Percentiles rank a stretch among this genome's conserved stretches.
Conservation (phyloP, 2,888 invertebrate genomes). For the Chrysina gloriosa region DNA sequence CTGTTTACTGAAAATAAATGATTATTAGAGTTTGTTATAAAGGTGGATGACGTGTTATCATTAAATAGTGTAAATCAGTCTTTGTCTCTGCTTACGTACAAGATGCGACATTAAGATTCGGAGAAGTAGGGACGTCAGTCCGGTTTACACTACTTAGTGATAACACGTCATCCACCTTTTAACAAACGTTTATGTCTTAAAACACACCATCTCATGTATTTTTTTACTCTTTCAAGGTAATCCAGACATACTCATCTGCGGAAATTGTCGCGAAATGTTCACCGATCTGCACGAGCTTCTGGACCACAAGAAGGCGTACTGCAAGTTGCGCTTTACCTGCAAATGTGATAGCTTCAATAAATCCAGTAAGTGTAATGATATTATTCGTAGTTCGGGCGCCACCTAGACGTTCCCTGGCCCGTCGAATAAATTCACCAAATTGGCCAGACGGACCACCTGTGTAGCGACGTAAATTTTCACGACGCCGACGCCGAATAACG, state of each 20-base stretch:
- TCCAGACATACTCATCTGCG: slow-evolving; percentile 81
- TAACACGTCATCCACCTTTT: too few species aligned
- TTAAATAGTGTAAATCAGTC: too few species aligned
- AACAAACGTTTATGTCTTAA: too few species aligned
- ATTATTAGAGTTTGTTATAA: too few species aligned
- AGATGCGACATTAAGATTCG: too few species aligned
- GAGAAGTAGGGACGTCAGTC: too few species aligned
- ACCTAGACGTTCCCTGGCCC: slow-evolving; percentile 3
- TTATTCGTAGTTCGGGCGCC: slow-evolving; percentile 17
- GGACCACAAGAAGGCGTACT: slow-evolving; percentile 79
- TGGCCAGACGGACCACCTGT: slow-evolving; percentile 53
- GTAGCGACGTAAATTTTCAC: slow-evolving; percentile 56
- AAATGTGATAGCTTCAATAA: slow-evolving; percentile 73
- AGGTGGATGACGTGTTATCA: too few species aligned
- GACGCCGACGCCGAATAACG: slow-evolving; percentile 31
- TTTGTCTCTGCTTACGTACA: too few species aligned
- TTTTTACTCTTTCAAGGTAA: slow-evolving; percentile 67
- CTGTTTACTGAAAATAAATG: too few species aligned
- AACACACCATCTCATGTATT: neutral
- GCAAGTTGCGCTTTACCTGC: slow-evolving; percentile 77
- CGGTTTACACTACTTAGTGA: too few species aligned
- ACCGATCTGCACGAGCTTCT: slow-evolving; percentile 76
- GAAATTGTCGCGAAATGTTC: slow-evolving; percentile 80
- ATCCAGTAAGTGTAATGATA: slow-evolving; percentile 65
- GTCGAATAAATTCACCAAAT: slow-evolving; percentile 32